Percentiles rank a stretch among this genome's conserved stretches.
phyloP scores from a whole-genome alignment of 1,140 invertebrate species.

The Zaprionus nigranus region DNA sequence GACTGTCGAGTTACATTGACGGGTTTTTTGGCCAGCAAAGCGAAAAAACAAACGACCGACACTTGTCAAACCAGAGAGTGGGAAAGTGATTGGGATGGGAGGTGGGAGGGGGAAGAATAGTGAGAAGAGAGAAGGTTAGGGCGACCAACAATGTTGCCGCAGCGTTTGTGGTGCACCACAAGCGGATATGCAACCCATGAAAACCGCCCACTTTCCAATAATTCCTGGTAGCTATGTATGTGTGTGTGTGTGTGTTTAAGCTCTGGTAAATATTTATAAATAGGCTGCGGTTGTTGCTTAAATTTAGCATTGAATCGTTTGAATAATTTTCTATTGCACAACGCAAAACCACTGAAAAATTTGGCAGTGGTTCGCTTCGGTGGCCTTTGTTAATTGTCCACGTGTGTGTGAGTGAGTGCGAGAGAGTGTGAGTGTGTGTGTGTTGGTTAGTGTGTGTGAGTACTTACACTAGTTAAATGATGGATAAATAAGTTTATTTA shows the following conservation, averaged over 20 bases:
- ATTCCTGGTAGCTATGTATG: conserved; percentile 3
- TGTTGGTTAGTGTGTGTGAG: not conserved
- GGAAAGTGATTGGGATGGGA: not conserved
- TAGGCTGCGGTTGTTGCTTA: conserved; percentile 63
- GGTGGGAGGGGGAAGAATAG: not conserved
- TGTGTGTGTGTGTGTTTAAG: conserved; percentile 26
- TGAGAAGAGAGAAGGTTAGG: not conserved
- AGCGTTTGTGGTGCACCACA: conserved; percentile 73
- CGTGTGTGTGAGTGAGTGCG: not conserved
- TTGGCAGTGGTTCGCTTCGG: conserved; percentile 45
- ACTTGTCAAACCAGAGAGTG: conserved; percentile 8
- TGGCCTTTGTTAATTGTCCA: conserved; percentile 16
- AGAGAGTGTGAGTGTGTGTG: no score
- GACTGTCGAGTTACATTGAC: conserved; percentile 32
- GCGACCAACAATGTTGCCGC: conserved; percentile 38
- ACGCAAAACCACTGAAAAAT: conserved; percentile 58
- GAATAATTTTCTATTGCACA: conserved; percentile 41
- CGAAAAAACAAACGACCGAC: conserved; percentile 38
- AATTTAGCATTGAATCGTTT: conserved; percentile 56
- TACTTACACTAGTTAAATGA: not conserved
- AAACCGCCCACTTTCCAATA: conserved; percentile 17
- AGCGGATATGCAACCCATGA: conserved; percentile 61
- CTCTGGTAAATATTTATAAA: conserved; percentile 75
- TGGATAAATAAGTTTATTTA: not conserved
- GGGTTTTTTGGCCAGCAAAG: conserved; percentile 36